Evolutionary conservation across 2,888 invertebrate genomes (phyloP), one percentile per base, ranked within the genome.

Genomic region (Oxyteleia sp.): DNA sequence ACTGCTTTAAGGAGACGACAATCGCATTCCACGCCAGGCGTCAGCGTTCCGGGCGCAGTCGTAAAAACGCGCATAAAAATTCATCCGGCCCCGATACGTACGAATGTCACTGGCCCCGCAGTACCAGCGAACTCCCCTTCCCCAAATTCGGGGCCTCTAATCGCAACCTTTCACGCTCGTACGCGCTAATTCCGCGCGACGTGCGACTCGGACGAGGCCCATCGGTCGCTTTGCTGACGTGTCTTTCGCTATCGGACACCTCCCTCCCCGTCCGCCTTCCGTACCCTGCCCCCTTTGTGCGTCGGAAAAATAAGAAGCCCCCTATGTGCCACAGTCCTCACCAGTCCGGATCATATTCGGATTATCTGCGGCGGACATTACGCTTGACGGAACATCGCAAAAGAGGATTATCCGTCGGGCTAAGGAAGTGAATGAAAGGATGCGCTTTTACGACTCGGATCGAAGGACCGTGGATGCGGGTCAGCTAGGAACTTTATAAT

Each of bases 21-120:
- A 51, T 66, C 63, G 72, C 85, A 72, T 81, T 84, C 78, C 86
- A 49, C 55, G 74, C 85, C 82, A 85, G 84, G 86, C 85, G 87
- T 86, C 87, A 86, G 83, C 85, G 84, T 86, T 82, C 72, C 72
- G 76, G 72, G 76, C 84, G 79, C 71, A 71, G 83, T 85, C 86
- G 84, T 89, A 89, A 89, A 89, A 85, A n/a, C 82, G 76, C 80
- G 87, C 87, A 85, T 87, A 89, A 89, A 87, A 85, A 87, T 88
- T 85, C 84, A 84, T 51, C 74, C 45, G 72, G 53, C 63, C 8
- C 41, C 63, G 18, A 59, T 55, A 29, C 26, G 38, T 3, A 51
- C 41, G 49, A 71, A 47, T 74, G 75, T 57, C 61, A 63, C 71
- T 75, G 64, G 47, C 57, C 75, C 45, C 32, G 29, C 23, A n/a